phyloP scores from a whole-genome alignment of 1,140 invertebrate genomes.

The Drosophila funebris region DNA sequence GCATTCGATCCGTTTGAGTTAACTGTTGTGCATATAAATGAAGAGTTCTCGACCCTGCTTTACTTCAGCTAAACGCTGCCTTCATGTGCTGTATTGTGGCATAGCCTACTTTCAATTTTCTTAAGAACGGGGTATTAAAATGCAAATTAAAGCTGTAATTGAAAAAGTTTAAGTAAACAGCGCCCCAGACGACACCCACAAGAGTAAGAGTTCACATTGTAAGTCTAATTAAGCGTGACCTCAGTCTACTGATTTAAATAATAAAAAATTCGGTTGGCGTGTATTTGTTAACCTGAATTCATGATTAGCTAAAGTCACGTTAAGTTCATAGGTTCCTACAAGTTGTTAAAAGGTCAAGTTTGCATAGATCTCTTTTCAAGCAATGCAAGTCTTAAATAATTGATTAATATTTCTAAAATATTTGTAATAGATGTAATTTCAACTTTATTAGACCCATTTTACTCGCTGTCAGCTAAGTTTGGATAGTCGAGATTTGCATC shows the following conservation, averaged over 20 bases:
- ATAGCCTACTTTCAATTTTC: neutral
- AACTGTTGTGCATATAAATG: too few relatives aligned
- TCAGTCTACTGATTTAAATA: constrained; percentile 1
- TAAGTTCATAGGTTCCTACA: neutral
- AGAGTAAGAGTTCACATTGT: neutral
- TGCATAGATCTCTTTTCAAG: neutral
- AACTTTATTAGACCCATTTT: neutral
- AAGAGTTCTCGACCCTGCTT: too few relatives aligned
- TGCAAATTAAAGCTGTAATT: constrained; percentile 27
- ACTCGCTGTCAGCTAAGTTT: neutral
- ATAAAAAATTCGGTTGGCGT: neutral
- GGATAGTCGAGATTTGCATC: neutral
- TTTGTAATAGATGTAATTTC: neutral
- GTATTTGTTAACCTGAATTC: neutral
- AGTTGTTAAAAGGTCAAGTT: neutral
- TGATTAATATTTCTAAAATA: too few relatives aligned
- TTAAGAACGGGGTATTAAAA: neutral
- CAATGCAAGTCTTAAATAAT: neutral
- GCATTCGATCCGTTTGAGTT: too few relatives aligned
- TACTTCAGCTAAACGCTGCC: too few relatives aligned
- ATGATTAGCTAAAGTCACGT: neutral
- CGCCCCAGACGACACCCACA: neutral
- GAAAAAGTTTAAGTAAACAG: constrained; percentile 47
- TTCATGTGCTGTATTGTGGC: neutral
- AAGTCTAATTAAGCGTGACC: constrained; percentile 18